Evolutionary conservation across 2,888 invertebrate species (phyloP).

Genomic region (Mythimna albipuncta): DNA sequence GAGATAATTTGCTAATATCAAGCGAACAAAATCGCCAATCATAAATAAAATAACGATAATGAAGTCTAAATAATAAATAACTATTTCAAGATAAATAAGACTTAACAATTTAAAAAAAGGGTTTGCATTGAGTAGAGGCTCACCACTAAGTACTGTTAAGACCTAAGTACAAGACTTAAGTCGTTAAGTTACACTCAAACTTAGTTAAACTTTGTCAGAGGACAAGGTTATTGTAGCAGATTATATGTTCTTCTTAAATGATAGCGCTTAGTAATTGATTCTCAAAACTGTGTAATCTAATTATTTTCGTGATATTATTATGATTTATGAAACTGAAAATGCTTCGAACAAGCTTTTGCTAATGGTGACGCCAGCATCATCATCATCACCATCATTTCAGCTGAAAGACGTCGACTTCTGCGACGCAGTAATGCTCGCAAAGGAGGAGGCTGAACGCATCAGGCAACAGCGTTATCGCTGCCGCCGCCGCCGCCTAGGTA

Average conservation of each 20-base stretch:
- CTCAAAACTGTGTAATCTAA: background rate
- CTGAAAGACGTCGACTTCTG: no score
- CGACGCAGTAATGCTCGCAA: no score
- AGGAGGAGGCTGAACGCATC: no score
- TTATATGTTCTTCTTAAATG: background rate
- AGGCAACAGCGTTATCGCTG: no score
- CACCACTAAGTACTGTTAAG: slow-evolving; percentile 5
- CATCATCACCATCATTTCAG: no score
- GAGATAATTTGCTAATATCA: no score
- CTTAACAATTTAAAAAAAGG: background rate
- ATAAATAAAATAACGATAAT: background rate
- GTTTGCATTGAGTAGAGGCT: background rate
- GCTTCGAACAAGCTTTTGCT: no score
- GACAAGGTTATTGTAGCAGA: background rate
- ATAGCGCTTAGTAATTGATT: slow-evolving; percentile 1
- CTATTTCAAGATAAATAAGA: background rate
- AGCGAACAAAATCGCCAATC: no score
- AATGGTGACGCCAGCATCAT: no score
- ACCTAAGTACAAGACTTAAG: slow-evolving; percentile 5
- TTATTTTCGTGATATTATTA: background rate
- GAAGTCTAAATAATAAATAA: background rate
- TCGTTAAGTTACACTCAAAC: slow-evolving; percentile 16
- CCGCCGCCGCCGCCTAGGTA: no score
- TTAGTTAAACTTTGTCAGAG: slow-evolving; percentile 10
- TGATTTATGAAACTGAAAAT: background rate